Evolutionary conservation across 2,888 invertebrate genomes (phyloP).

Genomic region (Hydroisotoma schaefferi): DNA sequence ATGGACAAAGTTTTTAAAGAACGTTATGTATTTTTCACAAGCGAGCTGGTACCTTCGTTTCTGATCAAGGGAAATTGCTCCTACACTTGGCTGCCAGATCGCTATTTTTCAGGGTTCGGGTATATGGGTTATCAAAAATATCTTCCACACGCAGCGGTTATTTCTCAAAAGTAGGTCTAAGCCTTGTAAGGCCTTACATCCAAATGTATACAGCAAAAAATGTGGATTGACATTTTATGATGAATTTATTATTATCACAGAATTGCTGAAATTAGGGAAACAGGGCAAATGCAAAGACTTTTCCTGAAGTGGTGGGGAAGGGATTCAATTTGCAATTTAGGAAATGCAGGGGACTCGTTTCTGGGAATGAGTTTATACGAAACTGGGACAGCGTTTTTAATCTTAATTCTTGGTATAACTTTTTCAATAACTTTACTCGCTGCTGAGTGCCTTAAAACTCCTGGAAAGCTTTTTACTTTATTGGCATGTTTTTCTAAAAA

Average conservation of each 20-base stretch:
- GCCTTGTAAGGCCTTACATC: too few relatives aligned
- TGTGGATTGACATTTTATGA: not conserved
- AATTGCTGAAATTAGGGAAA: conserved; percentile 40
- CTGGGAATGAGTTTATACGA: conserved; percentile 42
- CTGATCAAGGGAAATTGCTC: conserved; percentile 44
- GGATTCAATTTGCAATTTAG: conserved; percentile 27
- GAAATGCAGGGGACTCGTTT: conserved; percentile 22
- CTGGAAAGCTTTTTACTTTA: too few relatives aligned
- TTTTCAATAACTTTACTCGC: conserved; percentile 24
- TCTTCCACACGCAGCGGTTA: conserved; percentile 37
- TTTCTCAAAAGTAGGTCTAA: conserved; percentile 40
- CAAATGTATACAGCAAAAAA: not conserved
- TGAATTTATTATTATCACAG: conserved; percentile 22
- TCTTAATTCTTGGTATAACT: conserved; percentile 31
- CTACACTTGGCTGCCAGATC: conserved; percentile 39
- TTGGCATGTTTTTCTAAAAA: too few relatives aligned
- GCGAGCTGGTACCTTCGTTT: conserved; percentile 43
- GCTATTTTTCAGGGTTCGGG: conserved; percentile 46
- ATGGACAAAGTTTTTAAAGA: conserved; percentile 37
- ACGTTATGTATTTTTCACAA: conserved; percentile 43
- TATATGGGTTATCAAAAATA: conserved; percentile 46
- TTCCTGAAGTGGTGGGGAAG: conserved; percentile 47
- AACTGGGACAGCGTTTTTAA: conserved; percentile 44
- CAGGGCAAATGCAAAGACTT: conserved; percentile 43
- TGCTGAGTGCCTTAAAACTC: too few relatives aligned